Base-by-base conservation (phyloP, 35 echinoderm and acorn worm species). In the Nesometra sesokonis region DNA sequence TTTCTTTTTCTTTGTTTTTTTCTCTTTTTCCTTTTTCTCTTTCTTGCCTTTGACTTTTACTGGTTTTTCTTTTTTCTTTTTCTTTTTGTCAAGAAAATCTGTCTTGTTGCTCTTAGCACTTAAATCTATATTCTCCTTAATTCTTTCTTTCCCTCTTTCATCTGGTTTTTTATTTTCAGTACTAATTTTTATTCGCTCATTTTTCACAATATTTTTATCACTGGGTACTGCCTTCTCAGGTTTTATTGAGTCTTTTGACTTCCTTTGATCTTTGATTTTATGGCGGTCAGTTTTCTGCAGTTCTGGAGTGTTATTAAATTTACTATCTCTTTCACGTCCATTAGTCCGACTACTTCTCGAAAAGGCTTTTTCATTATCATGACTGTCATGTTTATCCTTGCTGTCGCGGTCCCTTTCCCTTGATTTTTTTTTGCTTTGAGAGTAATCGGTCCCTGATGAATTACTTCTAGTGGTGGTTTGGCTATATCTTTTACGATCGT, bases 21-120 rank as follows among this genome's bases (percentile, higher is more conserved):
- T 33, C 32, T 23, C 85, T 83, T 91, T 86, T 0, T 31, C 89
- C 67, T 90, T 90, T 84, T 86, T 86, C 32, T 80, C 78, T 35
- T 86, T 91, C 38, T 82, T 86, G 8, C 36, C 38, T 35, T 90
- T 90, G 0, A 17, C 87, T 23, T 80, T 80, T 9, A 83, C 35
- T 83, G 34, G 34, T 30, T 83, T 38, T 37, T 78, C 84, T 35
- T 46, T 79, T 47, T 91, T 91, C 32, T 81, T 35, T 91, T 91
- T 91, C 77, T 89, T 89, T 82, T 89, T 67, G 2, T 67, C 52
- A 13, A 27, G 21, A 67, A 19, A 27, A 2, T 67, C 52, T 67
- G 23, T 67, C 23, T 67, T 67, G 23, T 9, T 67, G 23, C 52
- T 67, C 23, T 67, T 67, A 2, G 52, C 8, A 19, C 9, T 67